Evolutionary conservation across 2,113 vertebrate genomes (phyloP).

Genomic region (Pangasianodon hypophthalmus): DNA sequence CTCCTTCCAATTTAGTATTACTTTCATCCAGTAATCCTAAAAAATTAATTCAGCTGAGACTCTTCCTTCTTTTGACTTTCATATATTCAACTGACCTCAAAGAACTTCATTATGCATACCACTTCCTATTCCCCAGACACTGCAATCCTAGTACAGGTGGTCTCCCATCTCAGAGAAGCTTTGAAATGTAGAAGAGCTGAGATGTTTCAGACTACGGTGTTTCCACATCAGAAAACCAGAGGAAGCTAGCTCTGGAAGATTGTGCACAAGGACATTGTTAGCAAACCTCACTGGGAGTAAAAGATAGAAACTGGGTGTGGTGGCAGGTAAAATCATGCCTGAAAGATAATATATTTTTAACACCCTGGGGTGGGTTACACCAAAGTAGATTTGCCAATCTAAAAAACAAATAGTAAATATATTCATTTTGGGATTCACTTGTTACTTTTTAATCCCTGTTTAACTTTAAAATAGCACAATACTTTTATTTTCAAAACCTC

Average conservation of each 20-base stretch:
- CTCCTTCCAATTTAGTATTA: background rate
- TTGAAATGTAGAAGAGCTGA: slow-evolving; percentile 23
- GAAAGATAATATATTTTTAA: background rate
- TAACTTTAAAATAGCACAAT: background rate
- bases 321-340: background rate
- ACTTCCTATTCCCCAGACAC: background rate
- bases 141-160: slow-evolving; percentile 13
- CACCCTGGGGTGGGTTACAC: background rate
- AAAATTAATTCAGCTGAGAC: background rate
- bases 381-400: background rate
- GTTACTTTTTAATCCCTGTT: background rate
- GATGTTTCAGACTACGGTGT: background rate
- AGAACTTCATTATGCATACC: background rate
- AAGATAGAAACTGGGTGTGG: background rate
- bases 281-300: background rate
- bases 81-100: background rate
- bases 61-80: too few species aligned
- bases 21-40: background rate
- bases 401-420: background rate
- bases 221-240: background rate
- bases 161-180: background rate
- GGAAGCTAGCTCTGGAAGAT: background rate
- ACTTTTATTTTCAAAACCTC: background rate
- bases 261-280: background rate
- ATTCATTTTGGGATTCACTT: background rate